These are phyloP conservation scores for Cryptoprocta ferox DNA, from an alignment of 2,797 vertebrate genomes.

Conservation along the genomic window DNA sequence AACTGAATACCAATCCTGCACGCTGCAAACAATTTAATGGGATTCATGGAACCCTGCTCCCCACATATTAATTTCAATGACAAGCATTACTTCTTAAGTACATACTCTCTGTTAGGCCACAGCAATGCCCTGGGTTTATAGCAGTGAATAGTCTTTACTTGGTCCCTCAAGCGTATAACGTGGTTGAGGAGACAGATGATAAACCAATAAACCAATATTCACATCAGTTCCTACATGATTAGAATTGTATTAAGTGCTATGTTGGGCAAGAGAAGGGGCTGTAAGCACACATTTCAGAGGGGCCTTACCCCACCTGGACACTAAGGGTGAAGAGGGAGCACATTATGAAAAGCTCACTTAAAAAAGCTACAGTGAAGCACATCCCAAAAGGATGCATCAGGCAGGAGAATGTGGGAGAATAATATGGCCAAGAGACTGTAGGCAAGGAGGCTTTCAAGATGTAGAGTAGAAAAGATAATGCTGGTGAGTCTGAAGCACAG, in stretches of 20 bases:
- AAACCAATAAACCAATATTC: constrained; percentile 52
- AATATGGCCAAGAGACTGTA: background rate
- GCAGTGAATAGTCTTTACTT: background rate
- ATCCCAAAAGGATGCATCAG: background rate
- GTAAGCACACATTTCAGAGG: constrained; percentile 34
- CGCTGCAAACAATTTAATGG: background rate
- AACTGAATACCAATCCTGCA: background rate
- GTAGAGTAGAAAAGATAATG: background rate
- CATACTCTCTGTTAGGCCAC: background rate
- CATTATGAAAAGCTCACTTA: background rate
- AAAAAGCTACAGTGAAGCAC: background rate
- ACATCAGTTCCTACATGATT: constrained; percentile 59
- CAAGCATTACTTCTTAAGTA: background rate
- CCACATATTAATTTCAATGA: background rate
- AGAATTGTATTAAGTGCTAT: constrained; percentile 46
- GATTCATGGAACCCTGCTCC: background rate
- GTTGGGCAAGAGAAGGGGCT: constrained; percentile 27
- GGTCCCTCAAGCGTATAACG: background rate
- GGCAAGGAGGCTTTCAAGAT: background rate
- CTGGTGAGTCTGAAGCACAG: background rate
- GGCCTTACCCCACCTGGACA: background rate
- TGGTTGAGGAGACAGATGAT: constrained; percentile 34
- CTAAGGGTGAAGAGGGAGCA: background rate
- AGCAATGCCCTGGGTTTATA: background rate
- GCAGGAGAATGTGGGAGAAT: background rate